phyloP scores from a whole-genome alignment of 2,797 vertebrate genomes.

The Platalea minor region DNA sequence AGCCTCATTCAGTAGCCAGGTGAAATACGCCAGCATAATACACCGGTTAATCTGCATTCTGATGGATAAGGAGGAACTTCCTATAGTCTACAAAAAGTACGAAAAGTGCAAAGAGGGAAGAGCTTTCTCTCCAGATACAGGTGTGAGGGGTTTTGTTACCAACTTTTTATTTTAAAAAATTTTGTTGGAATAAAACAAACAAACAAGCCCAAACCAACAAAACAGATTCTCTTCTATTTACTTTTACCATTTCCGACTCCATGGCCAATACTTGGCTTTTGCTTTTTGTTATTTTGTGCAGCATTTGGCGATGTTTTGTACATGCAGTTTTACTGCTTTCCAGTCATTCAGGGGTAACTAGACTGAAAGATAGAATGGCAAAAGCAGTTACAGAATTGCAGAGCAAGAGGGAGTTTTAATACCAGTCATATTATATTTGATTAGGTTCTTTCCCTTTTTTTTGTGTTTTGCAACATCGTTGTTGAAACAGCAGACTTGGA shows the following conservation, averaged over 20 bases:
- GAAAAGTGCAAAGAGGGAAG: not conserved
- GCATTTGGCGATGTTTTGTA: not conserved
- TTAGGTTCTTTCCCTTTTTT: not conserved
- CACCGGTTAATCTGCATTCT: not conserved
- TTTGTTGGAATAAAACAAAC: not conserved
- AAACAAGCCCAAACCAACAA: not conserved
- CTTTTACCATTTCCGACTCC: not conserved
- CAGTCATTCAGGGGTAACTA: not conserved
- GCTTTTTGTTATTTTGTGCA: not conserved
- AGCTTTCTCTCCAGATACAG: not conserved
- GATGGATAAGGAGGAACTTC: not conserved
- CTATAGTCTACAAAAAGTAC: not conserved
- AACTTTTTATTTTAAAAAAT: not conserved
- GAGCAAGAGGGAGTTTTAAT: not conserved
- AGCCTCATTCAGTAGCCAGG: not conserved
- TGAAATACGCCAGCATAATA: not conserved
- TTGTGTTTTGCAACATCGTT: accelerated
- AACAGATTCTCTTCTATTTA: not conserved
- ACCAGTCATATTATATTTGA: not conserved
- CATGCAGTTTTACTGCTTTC: not conserved
- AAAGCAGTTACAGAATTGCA: not conserved
- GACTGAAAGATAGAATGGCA: not conserved
- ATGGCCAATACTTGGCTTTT: not conserved
- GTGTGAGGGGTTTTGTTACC: not conserved
- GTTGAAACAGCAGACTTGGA: not conserved